These are phyloP conservation scores for Lottia gigantea DNA, from an alignment of 2,888 invertebrate genomes.

Conservation along the genomic window DNA sequence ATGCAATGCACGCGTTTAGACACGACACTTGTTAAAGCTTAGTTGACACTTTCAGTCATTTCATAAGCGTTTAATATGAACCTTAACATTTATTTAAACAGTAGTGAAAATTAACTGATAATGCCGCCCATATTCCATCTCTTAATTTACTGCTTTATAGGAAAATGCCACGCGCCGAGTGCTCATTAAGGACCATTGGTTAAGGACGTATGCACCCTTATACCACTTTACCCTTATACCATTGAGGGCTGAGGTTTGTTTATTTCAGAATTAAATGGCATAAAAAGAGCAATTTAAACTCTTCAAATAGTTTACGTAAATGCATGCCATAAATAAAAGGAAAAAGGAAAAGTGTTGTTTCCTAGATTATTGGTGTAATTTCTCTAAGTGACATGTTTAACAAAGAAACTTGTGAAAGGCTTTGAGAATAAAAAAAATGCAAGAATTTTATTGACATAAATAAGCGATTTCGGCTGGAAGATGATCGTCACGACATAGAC, in stretches of 20 bases:
- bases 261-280: neutral
- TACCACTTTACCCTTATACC: slow-evolving; percentile 6
- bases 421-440: too few species aligned
- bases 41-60: slow-evolving; percentile 1
- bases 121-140: slow-evolving; percentile 7
- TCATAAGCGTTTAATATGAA: slow-evolving; percentile 4
- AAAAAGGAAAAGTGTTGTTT: too few species aligned
- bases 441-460: too few species aligned
- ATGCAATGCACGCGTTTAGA: slow-evolving; percentile 3
- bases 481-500: too few species aligned
- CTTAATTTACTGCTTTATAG: slow-evolving; percentile 6
- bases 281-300: too few species aligned
- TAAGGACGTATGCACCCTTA: slow-evolving; percentile 3
- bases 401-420: too few species aligned
- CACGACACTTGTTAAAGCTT: slow-evolving; percentile 6
- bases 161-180: slow-evolving; percentile 3
- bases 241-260: neutral
- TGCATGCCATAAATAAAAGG: too few species aligned
- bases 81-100: neutral
- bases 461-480: too few species aligned
- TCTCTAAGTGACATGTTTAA: too few species aligned
- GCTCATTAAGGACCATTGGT: slow-evolving; percentile 1
- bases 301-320: too few species aligned
- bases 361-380: too few species aligned
- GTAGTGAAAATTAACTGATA: slow-evolving; percentile 8